Evolutionary conservation across 2,888 invertebrate genomes (phyloP).

Genomic region (Zele albiditarsus): DNA sequence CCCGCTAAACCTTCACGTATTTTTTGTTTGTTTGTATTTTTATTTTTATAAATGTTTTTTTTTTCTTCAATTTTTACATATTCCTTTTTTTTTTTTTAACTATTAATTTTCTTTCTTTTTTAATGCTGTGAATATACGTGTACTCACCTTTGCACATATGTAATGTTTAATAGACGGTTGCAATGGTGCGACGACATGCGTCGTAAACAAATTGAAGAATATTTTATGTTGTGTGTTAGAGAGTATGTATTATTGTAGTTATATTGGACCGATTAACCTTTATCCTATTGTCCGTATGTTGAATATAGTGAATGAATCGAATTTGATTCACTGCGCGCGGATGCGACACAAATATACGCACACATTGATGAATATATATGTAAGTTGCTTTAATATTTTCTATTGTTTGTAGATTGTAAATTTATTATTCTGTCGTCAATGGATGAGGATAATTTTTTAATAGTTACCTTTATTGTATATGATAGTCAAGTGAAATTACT

Average conservation of each 20-base stretch:
- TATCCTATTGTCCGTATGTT: conserved; percentile 3
- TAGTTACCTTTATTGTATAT: neutral
- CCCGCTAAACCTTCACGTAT: neutral
- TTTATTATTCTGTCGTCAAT: conserved; percentile 13
- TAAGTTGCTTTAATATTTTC: conserved; percentile 8
- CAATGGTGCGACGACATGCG: conserved; percentile 1
- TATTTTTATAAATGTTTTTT: neutral
- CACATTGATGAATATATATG: neutral
- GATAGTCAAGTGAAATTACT: neutral
- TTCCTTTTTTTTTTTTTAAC: neutral
- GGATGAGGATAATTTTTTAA: neutral
- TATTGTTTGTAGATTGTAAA: conserved; percentile 29
- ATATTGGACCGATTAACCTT: conserved; percentile 34
- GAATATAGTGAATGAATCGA: conserved; percentile 34
- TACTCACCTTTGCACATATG: neutral
- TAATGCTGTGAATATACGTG: neutral
- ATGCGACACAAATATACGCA: neutral
- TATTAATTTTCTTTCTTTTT: neutral
- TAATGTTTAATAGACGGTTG: conserved; percentile 9
- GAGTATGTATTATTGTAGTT: neutral
- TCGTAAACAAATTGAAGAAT: conserved; percentile 29
- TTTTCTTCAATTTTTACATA: neutral
- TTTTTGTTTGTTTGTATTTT: neutral
- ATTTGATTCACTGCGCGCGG: conserved; percentile 33
- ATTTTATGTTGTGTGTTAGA: neutral